phyloP scores from a whole-genome alignment of 1,140 invertebrate species.

The Drosophila orena region DNA sequence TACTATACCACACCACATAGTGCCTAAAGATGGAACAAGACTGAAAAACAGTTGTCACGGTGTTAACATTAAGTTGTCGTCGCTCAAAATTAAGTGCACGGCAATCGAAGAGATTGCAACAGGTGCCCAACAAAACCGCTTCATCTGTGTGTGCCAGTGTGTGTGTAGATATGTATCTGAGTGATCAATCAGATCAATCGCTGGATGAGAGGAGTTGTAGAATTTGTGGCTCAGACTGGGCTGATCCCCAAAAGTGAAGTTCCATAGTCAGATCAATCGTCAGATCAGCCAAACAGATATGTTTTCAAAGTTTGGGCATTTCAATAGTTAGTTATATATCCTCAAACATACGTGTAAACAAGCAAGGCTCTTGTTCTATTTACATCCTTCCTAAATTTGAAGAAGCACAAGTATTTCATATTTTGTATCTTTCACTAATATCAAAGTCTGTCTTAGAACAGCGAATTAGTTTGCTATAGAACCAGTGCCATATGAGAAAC shows the following conservation, averaged over 20 bases:
- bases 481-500: neutral
- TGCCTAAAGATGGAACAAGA: slow-evolving; percentile 23
- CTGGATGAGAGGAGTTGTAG: neutral
- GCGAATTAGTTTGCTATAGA: neutral
- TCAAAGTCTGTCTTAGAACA: slow-evolving; percentile 10
- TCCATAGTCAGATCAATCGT: neutral
- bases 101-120: slow-evolving; percentile 71
- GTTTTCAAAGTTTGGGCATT: too few relatives aligned
- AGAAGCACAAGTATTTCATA: neutral
- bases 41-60: slow-evolving; percentile 72
- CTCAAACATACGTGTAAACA: too few relatives aligned
- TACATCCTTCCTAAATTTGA: neutral
- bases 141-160: slow-evolving; percentile 27
- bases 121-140: slow-evolving; percentile 54
- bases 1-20: slow-evolving; percentile 22
- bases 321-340: too few relatives aligned
- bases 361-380: too few relatives aligned
- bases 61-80: slow-evolving; percentile 64
- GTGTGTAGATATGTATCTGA: slow-evolving; percentile 24
- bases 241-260: neutral
- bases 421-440: neutral
- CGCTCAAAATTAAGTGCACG: slow-evolving; percentile 72
- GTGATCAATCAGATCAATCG: slow-evolving; percentile 37
- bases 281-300: neutral
- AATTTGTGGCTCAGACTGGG: slow-evolving; percentile 1